A percentile compares a stretch with the other conserved stretches of the same genome.
Conservation (phyloP, 1,140 invertebrate genomes). For the Matsumurasca onukii region DNA sequence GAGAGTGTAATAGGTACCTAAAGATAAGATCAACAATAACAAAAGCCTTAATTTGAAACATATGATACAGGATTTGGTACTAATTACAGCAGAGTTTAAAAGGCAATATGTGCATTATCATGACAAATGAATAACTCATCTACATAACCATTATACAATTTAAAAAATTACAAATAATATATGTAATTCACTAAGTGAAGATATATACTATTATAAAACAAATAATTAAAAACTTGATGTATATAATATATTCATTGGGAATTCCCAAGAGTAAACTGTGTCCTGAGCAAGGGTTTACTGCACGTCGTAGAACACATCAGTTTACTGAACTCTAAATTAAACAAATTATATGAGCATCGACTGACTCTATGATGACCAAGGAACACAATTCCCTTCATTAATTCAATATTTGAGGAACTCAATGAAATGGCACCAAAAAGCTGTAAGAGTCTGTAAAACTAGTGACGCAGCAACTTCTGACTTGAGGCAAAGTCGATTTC, state of each 20-base stretch:
- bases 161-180: conserved; percentile 6
- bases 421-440: conserved; percentile 16
- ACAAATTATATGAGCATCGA: too few relatives aligned
- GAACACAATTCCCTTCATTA: too few relatives aligned
- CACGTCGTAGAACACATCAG: background rate
- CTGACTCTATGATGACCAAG: too few relatives aligned
- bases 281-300: background rate
- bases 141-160: background rate
- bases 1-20: too few relatives aligned
- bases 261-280: background rate
- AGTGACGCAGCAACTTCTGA: conserved; percentile 7
- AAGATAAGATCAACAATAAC: too few relatives aligned
- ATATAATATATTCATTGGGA: background rate
- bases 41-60: too few relatives aligned
- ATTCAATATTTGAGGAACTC: conserved; percentile 20
- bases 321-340: too few relatives aligned
- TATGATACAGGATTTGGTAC: too few relatives aligned
- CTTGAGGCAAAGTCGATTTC: conserved; percentile 61
- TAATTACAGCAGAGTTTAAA: too few relatives aligned
- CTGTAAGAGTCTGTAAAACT: background rate
- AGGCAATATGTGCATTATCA: conserved; percentile 9
- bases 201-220: background rate
- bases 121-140: background rate
- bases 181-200: conserved; percentile 4
- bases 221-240: background rate